Conservation (phyloP, 2,888 invertebrate species). For the Plebejus anna region DNA sequence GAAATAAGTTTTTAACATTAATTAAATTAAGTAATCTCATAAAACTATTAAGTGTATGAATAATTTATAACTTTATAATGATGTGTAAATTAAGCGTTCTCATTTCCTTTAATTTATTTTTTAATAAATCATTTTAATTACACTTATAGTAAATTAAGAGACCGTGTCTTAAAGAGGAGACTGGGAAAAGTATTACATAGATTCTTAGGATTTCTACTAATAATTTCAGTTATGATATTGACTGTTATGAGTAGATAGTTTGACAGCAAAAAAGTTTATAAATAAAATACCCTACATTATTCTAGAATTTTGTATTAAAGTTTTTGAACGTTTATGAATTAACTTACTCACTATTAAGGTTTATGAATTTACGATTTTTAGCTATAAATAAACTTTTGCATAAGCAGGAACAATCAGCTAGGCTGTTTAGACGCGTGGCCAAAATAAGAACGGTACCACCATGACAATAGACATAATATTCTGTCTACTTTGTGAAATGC, state of each 20-base stretch:
- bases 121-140: conserved; percentile 3
- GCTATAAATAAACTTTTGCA: not conserved
- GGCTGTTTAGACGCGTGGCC: not conserved
- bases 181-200: not conserved
- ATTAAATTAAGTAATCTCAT: not conserved
- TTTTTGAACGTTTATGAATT: conserved; percentile 24
- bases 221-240: too few relatives aligned
- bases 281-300: not conserved
- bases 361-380: not conserved
- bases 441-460: too few relatives aligned
- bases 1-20: conserved; percentile 1
- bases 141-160: not conserved
- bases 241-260: too few relatives aligned
- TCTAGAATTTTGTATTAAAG: not conserved
- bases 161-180: not conserved
- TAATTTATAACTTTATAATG: conserved; percentile 24
- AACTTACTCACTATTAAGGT: not conserved
- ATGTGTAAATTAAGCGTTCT: conserved; percentile 18
- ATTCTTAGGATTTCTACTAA: not conserved
- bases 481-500: too few relatives aligned
- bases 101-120: conserved; percentile 8
- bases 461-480: too few relatives aligned
- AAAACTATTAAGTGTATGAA: conserved; percentile 18
- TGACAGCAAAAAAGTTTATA: too few relatives aligned
- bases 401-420: not conserved